Evolutionary conservation across 2,888 invertebrate species (phyloP).

Genomic region (Athetis lepigone): DNA sequence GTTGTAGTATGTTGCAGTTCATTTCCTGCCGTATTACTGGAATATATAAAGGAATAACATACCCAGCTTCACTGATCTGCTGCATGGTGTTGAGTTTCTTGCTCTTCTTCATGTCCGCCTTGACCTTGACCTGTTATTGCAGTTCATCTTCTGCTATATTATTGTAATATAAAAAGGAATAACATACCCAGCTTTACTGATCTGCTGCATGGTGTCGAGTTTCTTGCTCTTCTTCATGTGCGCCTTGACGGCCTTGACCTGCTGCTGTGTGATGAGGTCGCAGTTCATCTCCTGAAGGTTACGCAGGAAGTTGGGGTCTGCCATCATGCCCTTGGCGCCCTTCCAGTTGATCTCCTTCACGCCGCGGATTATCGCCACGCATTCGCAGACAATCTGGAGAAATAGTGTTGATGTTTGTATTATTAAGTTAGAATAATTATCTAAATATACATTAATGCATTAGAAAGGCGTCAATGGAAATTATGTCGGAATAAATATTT

Average conservation of each 20-base stretch:
- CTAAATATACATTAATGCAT: no score
- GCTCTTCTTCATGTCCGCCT: not conserved
- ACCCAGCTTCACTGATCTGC: no score
- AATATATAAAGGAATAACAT: no score
- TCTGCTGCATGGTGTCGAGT: constrained; percentile 95
- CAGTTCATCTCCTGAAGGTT: constrained; percentile 96
- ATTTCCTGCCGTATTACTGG: no score
- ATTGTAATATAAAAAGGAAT: no score
- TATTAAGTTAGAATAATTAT: not conserved
- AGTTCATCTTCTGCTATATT: no score
- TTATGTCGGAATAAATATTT: no score
- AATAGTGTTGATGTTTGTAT: no score
- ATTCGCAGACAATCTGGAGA: constrained; percentile 94
- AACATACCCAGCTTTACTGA: constrained; percentile 95
- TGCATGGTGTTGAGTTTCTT: not conserved
- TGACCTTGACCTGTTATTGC: no score
- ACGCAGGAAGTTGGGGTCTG: constrained; percentile 95
- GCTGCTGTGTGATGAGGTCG: constrained; percentile 93
- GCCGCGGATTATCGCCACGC: constrained; percentile 96
- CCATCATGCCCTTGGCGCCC: constrained; percentile 97
- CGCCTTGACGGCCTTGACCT: constrained; percentile 92
- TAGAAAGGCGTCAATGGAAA: no score
- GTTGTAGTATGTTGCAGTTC: constrained; percentile 95
- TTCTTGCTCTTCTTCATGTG: constrained; percentile 94
- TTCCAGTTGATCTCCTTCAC: constrained; percentile 97